These are phyloP conservation scores for Perca flavescens DNA, from an alignment of 2,113 vertebrate genomes.

Conservation along the genomic window DNA sequence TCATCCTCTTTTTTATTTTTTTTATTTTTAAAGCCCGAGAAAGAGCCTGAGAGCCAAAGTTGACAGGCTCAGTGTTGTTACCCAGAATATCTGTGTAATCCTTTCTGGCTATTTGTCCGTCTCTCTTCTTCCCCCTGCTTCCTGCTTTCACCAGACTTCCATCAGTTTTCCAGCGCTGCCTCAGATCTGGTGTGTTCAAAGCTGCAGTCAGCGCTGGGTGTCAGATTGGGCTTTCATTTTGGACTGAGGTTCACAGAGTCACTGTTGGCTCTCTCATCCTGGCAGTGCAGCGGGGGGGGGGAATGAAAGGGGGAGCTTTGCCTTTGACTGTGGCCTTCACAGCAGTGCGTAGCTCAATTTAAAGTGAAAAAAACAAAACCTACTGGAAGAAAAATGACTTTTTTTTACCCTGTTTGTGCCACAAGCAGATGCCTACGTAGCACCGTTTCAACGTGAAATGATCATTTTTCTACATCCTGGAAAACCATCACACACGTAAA, in stretches of 20 bases:
- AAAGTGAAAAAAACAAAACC: neutral
- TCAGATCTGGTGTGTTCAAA: conserved; percentile 59
- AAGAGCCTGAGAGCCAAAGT: conserved; percentile 24
- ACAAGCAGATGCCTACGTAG: neutral
- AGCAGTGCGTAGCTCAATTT: conserved; percentile 8
- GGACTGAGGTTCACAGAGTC: conserved; percentile 53
- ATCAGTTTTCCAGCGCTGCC: conserved; percentile 37
- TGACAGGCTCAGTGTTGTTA: conserved; percentile 64
- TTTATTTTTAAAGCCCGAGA: conserved; percentile 38
- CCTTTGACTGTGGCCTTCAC: conserved; percentile 42
- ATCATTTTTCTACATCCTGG: no score
- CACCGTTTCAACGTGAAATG: no score
- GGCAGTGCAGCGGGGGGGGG: neutral
- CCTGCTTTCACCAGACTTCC: conserved; percentile 31
- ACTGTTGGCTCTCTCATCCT: conserved; percentile 37
- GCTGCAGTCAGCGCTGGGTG: conserved; percentile 15
- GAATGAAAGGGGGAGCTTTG: conserved; percentile 6
- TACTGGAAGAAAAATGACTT: neutral
- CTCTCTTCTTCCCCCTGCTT: conserved; percentile 21
- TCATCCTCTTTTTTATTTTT: conserved; percentile 1
- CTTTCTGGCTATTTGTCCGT: conserved; percentile 62
- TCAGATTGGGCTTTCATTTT: conserved; percentile 61
- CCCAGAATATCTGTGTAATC: conserved; percentile 40
- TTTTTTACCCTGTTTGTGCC: no score
- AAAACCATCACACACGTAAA: no score